Percentiles rank a stretch among this genome's conserved stretches.
Conservation (phyloP, 30 jellyfish, hydroid and myxozoan genomes). For the Cassiopea andromeda region DNA sequence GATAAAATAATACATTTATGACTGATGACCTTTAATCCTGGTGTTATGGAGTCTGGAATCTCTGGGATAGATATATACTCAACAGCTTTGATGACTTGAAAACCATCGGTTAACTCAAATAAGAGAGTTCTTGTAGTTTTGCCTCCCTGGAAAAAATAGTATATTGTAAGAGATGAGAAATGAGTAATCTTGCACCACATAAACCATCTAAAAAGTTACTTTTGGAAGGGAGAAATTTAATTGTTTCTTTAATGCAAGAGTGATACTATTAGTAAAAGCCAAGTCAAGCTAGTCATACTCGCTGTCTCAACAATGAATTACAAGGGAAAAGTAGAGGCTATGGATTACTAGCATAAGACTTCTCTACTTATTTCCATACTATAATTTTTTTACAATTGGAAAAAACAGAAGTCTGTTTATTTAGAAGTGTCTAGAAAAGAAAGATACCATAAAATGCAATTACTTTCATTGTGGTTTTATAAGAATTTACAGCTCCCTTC, state of each 20-base stretch:
- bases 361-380: no score
- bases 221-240: neutral
- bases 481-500: neutral
- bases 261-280: no score
- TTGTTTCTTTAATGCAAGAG: no score
- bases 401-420: no score
- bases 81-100: conserved; percentile 67
- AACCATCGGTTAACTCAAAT: conserved; percentile 83
- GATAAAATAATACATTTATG: no score
- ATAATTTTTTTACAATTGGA: no score
- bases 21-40: conserved; percentile 88
- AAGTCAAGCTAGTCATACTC: no score
- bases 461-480: neutral
- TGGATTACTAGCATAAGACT: no score
- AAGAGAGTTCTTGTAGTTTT: conserved; percentile 75
- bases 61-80: conserved; percentile 69
- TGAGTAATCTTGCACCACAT: neutral
- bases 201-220: neutral
- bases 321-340: no score
- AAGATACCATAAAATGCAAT: neutral
- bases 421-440: neutral
- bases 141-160: conserved; percentile 2
- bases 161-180: neutral
- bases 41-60: conserved; percentile 54
- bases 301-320: no score